Base-by-base conservation (phyloP, 2,797 vertebrate genomes). In the Phyllotis vaccarum region DNA sequence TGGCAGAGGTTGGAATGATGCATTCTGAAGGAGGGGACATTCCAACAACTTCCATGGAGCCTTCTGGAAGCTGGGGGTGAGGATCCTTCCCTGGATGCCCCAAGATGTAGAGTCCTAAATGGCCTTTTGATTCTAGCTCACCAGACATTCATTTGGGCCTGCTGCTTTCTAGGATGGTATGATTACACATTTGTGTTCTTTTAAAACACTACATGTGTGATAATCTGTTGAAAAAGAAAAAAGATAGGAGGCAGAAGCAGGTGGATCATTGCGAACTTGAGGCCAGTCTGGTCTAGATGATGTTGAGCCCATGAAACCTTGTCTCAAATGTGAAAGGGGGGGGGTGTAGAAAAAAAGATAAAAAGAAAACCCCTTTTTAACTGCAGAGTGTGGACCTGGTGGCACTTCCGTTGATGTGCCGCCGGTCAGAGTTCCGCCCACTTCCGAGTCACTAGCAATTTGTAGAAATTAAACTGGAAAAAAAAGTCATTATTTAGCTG, bases 401-500 rank as follows among this genome's bases (percentile, higher is more conserved):
- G 52, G 24, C 34, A 5, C 75, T 60, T 79, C 88, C 29, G 16
- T 83, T 64, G 58, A 40, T 66, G 8, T 49, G 58, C 31, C 52
- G 58, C 14, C 34, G 11, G 52, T 2, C 88, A 78, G 58, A 87
- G 52, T 91, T 46, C 75, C 83, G 56, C 40, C 34, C 11, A 27
- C 7, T 95, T 40, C 52, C 66, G 66, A 62, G 14, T 92, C 93
- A 81, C 49, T 88, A 95, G 34, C 93, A 95, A 89, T 49, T 52
- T 12, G 49, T 29, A 58, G 34, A 95, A 81, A 78, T 58, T 80
- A 56, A 95, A 66, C 29, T 62, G 62, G 76, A 95, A 86, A 11
- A 64, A 56, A 58, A 92, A n/a, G n/a, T n/a, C n/a, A n/a, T 21
- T 37, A 19, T 22, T 37, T 21, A 70, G 68, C 68, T 0, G 0